Base-by-base conservation (phyloP, 2,888 invertebrate species). In the Seira sanloemensis region DNA sequence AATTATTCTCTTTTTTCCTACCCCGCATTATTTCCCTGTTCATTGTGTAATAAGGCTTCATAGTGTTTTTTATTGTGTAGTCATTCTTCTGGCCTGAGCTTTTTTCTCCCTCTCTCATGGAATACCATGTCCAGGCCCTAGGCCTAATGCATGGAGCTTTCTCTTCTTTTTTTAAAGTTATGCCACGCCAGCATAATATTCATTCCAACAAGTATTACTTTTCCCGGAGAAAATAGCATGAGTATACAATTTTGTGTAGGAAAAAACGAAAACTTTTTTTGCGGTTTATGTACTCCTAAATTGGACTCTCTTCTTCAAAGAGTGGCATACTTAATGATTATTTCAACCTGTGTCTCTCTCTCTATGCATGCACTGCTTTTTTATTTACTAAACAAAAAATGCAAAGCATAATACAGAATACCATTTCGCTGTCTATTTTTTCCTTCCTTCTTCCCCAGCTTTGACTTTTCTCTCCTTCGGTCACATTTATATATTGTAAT, bases 1-100 rank as follows among this genome's bases (percentile, higher is more conserved):
- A 78, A 83, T 76, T 72, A n/a, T n/a, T 78, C 78, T 27, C 26
- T 76, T 19, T 37, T 74, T 71, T 27, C 16, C 37, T 50, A 25
- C 71, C 75, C 37, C 25, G 74, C 18, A 78, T 71, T 78, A 71
- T 62, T 37, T 25, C 18, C 54, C 25, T 73, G 18, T 73, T 12
- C 26, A 73, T 24, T n/a, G 24, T 71, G 19, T 19, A 37, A n/a
- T 69, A 37, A 18, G 4, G 19, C 27, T 73, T 9, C 23, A 9
- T 54, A n/a, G 12, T 12, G 12, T 50, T 12, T 50, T 50, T 50
- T 50, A 50, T 50, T 50, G 50, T 50, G n/a, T 50, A 18, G 50
- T 18, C 16, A 50, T 50, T 50, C 50, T 50, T 50, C 16, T n/a
- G n/a, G n/a, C n/a, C n/a, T n/a, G n/a, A n/a, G n/a, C n/a, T n/a